Base-by-base conservation (phyloP, 1,140 invertebrate species). In the Diorhabda sublineata region DNA sequence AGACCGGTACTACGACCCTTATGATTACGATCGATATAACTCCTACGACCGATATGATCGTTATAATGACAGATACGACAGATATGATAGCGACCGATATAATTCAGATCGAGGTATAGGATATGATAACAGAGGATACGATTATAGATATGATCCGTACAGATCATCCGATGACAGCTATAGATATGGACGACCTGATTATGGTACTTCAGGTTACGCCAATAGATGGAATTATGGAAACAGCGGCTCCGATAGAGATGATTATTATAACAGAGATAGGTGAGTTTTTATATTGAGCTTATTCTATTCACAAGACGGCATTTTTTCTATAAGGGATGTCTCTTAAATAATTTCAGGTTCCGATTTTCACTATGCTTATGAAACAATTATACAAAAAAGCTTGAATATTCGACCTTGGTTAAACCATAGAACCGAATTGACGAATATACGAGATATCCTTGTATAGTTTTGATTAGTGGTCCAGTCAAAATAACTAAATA, bases 101-200 rank as follows among this genome's bases (percentile, higher is more conserved):
- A 43, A 60, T 43, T 57, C 57, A 3, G 57, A 67, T 11, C 68
- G 72, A 58, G 75, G 76, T 3, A 58, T 69, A 45, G 77, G 77
- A 6, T 79, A 80, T 59, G 79, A 79, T 61, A 76, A 77, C 61
- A 71, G 74, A 58, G 75, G 75, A 2, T 77, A 76, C 42, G 77
- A 81, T 61, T 74, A 76, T 64, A 74, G 75, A 60, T 8, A 52
- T n/a, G 47, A 52, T 52, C 47, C 47, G 47, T 52, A 52, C 47
- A 52, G 9, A 5, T 8, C 6, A n/a, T 3, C 6, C 47, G n/a
- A 52, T 52, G 47, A 52, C 47, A n/a, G n/a, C n/a, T 52, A 52
- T 4, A 3, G n/a, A 8, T 8, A n/a, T 8, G 85, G 85, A 5
- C 76, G 82, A 52, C 83, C 84, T 26, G 84, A 85, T 41, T 73